Base-by-base conservation (phyloP, 2,888 invertebrate species). In the Orthosia gothica region DNA sequence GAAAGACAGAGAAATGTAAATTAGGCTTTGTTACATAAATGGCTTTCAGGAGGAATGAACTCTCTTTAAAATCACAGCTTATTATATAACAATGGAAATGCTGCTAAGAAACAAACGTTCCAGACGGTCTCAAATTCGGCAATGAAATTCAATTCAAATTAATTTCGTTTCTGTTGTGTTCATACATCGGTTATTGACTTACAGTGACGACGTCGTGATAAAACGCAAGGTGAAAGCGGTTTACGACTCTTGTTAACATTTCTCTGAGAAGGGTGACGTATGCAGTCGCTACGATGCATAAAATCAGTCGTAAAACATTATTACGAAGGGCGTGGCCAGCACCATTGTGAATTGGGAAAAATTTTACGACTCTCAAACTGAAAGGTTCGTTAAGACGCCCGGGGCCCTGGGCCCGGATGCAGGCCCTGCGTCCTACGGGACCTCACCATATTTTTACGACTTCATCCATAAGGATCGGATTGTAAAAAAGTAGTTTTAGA, bases 371-470 rank as follows among this genome's bases (percentile, higher is more conserved):
- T 82, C 84, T 88, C 86, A 84, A 92, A 91, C 92, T 91, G 90
- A 90, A 91, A 92, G 88, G 91, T 92, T 92, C 92, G 92, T 95
- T 92, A 93, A 88, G 89, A 83, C 87, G 86, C 91, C 88, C 89
- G 92, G 91, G 91, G 81, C 62, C 50, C 89, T 89, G 88, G 63
- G 84, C 91, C 88, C 81, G 93, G 92, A 92, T 91, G 91, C 90
- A 67, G 76, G 54, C 80, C 70, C 72, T 72, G 80, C 70, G 67
- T 71, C 71, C 74, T 84, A 86, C 86, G 83, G 88, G 89, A 89
- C 92, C 89, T 92, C 90, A 92, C 67, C 71, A 84, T 82, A 88
- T 92, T 95, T 96, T 96, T 95, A 96, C 94, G 95, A 95, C 94
- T 93, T 87, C 89, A 93, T 93, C 93, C 93, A 92, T 86, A 88